Evolutionary conservation across 2,113 vertebrate genomes (phyloP), one percentile per base, ranked within the genome.

Genomic region (Sardina pilchardus): DNA sequence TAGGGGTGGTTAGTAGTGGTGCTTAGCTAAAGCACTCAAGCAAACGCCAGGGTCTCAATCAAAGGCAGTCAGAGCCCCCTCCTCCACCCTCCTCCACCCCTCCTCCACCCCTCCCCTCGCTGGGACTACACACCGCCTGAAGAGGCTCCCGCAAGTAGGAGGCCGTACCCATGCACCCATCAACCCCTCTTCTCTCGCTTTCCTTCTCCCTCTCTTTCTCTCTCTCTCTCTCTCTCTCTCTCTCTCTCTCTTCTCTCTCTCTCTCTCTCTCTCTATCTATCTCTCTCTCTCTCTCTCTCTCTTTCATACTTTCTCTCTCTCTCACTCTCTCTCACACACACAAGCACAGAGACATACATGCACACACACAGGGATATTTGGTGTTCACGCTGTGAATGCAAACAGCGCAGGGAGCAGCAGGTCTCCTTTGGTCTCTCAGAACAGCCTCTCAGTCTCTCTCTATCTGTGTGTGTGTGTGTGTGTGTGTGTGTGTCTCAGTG

Each of bases 1-100:
- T 75, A 59, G 47, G 75, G 83, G 86, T 86, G 86, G 91, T 67
- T 67, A 26, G n/a, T 67, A 89, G 90, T 90, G 90, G 89, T 92
- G 91, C 89, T 93, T 91, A 91, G 91, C 91, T 85, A 86, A 90
- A 84, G 83, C 88, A 84, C 85, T 86, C 63, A 67, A 82, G 88
- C 83, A 67, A 59, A 85, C 36, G 45, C 48, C 81, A 83, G 43
- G 83, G 71, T 89, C 67, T 86, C 90, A 91, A 85, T 92, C 26
- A 6, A 82, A 89, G 86, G 88, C 91, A 88, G 91, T 91, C 4
- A 78, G 83, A 43, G 17, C 63, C 24, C 56, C n/a, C 24, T 81
- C 34, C 84, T 24, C 19, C 63, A 67, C 26, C 75, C 63, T 34
- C n/a, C n/a, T n/a, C n/a, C n/a, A n/a, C 24, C 56, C n/a, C 24